phyloP scores from a whole-genome alignment of 2,888 invertebrate genomes.

The Agrotis puta region DNA sequence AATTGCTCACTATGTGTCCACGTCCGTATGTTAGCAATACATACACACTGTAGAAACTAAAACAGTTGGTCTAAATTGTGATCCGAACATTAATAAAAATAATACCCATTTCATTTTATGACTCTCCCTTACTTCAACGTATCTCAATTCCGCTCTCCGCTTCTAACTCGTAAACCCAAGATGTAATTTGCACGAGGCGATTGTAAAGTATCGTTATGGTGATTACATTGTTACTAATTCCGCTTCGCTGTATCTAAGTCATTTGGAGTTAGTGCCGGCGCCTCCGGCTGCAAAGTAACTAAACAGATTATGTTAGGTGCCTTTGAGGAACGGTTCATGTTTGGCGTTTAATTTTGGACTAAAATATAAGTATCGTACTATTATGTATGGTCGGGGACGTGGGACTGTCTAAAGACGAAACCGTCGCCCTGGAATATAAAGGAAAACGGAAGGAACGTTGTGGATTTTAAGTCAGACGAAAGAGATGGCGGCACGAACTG shows the following conservation, averaged over 20 bases:
- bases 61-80: too few relatives aligned
- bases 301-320: slow-evolving; percentile 36
- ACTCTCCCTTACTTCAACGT: not conserved
- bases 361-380: not conserved
- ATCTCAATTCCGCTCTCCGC: slow-evolving; percentile 44
- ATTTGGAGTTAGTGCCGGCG: slow-evolving; percentile 52
- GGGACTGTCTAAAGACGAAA: too few relatives aligned
- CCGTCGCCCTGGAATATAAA: too few relatives aligned
- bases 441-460: too few relatives aligned
- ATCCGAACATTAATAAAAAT: too few relatives aligned
- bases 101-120: too few relatives aligned
- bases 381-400: too few relatives aligned
- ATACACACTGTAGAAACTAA: too few relatives aligned
- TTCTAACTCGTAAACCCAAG: slow-evolving; percentile 69
- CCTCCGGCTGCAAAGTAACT: slow-evolving; percentile 51
- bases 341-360: not conserved
- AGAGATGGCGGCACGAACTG: too few relatives aligned
- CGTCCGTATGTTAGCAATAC: too few relatives aligned
- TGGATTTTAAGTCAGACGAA: too few relatives aligned
- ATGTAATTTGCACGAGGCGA: slow-evolving; percentile 85
- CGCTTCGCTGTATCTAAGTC: slow-evolving; percentile 57
- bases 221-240: slow-evolving; percentile 79
- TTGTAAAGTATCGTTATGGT: slow-evolving; percentile 86
- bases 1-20: too few relatives aligned
- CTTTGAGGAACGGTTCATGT: slow-evolving; percentile 12